Evolutionary conservation across 1,140 invertebrate genomes (phyloP).

Genomic region (Drosophila bipectinata): DNA sequence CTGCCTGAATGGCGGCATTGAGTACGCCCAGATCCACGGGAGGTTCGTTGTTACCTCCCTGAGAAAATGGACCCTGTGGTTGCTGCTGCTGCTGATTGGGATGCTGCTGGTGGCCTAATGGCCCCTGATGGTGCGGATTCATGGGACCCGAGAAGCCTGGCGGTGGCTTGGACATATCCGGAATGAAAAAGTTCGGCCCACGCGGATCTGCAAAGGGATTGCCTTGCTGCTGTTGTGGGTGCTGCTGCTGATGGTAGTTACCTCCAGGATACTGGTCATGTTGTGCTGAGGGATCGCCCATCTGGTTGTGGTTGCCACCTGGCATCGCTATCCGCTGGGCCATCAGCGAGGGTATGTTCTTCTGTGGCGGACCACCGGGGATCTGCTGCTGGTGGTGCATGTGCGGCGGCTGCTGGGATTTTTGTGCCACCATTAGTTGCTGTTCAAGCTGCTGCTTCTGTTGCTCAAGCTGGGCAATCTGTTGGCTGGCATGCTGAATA

Average conservation of each 20-base stretch:
- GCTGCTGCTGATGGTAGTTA: constrained; percentile 59
- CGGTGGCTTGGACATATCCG: constrained; percentile 93
- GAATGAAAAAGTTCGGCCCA: constrained; percentile 86
- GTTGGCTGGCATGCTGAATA: constrained; percentile 94
- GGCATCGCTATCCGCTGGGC: constrained; percentile 63
- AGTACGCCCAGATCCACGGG: constrained; percentile 68
- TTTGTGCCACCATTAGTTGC: constrained; percentile 85
- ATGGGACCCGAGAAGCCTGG: constrained; percentile 88
- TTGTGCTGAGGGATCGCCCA: constrained; percentile 43
- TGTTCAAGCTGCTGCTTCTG: constrained; percentile 91
- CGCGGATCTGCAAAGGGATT: constrained; percentile 67
- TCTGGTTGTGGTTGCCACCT: constrained; percentile 47
- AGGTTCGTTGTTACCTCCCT: constrained; percentile 31
- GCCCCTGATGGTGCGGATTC: constrained; percentile 34
- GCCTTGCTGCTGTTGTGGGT: constrained; percentile 32
- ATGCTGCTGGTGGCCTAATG: constrained; percentile 32
- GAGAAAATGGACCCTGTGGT: constrained; percentile 14
- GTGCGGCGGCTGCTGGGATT: constrained; percentile 34
- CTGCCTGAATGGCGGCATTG: constrained; percentile 79
- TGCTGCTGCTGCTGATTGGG: constrained; percentile 22
- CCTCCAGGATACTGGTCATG: constrained; percentile 52
- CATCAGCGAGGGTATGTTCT: constrained; percentile 70
- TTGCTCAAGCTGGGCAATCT: constrained; percentile 93
- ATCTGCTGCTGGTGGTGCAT: constrained; percentile 37
- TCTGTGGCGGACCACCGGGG: constrained; percentile 30